Evolutionary conservation across 2,888 invertebrate genomes (phyloP).

Genomic region (Caenorhabditis parvicauda): DNA sequence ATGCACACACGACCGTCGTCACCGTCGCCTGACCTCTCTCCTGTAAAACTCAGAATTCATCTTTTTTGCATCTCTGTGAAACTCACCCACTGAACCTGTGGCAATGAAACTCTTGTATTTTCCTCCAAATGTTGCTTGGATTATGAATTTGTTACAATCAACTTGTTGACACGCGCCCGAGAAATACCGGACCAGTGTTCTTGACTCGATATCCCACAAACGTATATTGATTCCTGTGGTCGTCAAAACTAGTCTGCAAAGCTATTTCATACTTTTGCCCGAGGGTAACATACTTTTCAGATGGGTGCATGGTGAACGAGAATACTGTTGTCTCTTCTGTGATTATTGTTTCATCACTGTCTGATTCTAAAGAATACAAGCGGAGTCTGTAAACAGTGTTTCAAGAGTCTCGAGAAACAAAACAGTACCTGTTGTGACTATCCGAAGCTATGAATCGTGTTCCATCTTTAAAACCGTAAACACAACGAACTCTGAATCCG

Average conservation of each 20-base stretch:
- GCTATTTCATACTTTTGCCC: neutral
- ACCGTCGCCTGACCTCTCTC: too few relatives aligned
- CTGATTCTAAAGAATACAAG: slow-evolving; percentile 4
- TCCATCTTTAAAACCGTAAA: slow-evolving; percentile 17
- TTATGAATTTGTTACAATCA: slow-evolving; percentile 3
- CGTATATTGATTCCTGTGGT: slow-evolving; percentile 15
- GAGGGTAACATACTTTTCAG: slow-evolving; percentile 8
- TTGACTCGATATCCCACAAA: slow-evolving; percentile 26
- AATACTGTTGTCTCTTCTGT: slow-evolving; percentile 17
- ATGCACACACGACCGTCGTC: slow-evolving; percentile 17
- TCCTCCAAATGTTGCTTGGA: slow-evolving; percentile 28
- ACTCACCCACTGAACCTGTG: slow-evolving; percentile 23
- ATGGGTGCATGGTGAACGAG: slow-evolving; percentile 24
- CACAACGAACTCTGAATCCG: slow-evolving; percentile 23
- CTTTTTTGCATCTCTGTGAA: neutral
- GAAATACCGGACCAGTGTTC: slow-evolving; percentile 20
- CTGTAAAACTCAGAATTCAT: neutral
- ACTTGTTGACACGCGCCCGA: slow-evolving; percentile 22
- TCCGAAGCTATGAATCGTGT: slow-evolving; percentile 16
- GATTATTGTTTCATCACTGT: slow-evolving; percentile 12
- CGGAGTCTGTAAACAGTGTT: slow-evolving; percentile 11
- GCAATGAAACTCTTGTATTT: slow-evolving; percentile 21
- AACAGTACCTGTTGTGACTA: slow-evolving; percentile 14
- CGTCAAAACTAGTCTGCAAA: slow-evolving; percentile 13
- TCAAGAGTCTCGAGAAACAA: neutral